Evolutionary conservation across 2,113 vertebrate genomes (phyloP), one percentile per base, ranked within the genome.

Genomic region (Machaerirhynchus nigripectus): DNA sequence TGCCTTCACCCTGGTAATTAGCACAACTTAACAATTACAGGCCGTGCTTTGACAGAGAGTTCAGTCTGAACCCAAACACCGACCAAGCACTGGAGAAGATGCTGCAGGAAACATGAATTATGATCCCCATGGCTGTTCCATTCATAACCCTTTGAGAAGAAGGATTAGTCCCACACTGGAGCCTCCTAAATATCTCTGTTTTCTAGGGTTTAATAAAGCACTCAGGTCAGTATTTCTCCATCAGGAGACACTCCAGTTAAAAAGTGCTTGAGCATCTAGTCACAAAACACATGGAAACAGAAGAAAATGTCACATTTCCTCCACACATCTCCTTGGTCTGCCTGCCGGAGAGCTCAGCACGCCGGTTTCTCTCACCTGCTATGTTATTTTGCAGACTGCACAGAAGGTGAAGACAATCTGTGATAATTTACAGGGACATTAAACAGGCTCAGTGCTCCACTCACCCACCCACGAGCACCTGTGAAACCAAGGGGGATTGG

Each of bases 381-480:
- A 7, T 3, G 11, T 46, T 70, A 57, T 70, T 93, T 94, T 78
- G 31, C 52, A 81, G 81, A 28, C 77, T 67, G 50, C 42, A 49
- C 40, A 81, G 84, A 87, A 87, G 55, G 50, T 61, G 60, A 89
- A 77, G 77, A 84, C 74, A 70, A 61, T 35, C 50, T 70, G 69
- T 78, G 81, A 42, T 68, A 64, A 61, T 33, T 77, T 49, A 80
- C 11, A 73, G 59, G 84, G 68, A 57, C 16, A 53, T 57, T 49
- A 80, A 61, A 84, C 44, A 22, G 9, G 4, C 77, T 91, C 26
- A 68, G 67, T 1, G 0, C 33, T 79, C 40, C 50, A 40, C 31
- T 78, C 46, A 47, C 11, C 37, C 1, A 0, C 77, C 44, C 13
- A 8, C 1, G 0, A 74, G 46, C 3, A 1, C 56, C 37, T 61